Base-by-base conservation (phyloP, 2,888 invertebrate genomes). In the Thera britannica region DNA sequence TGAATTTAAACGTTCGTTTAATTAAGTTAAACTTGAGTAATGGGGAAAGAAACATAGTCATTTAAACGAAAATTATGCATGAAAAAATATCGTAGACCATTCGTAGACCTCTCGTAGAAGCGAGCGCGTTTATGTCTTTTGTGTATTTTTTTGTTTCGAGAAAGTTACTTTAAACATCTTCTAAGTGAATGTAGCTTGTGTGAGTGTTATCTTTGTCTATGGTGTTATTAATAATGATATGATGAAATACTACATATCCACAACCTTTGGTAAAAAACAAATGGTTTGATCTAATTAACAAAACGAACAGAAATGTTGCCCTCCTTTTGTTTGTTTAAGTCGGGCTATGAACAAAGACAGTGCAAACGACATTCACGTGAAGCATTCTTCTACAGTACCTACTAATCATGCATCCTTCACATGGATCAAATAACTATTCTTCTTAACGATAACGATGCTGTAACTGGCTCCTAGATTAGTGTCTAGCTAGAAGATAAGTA, bases 271-370 rank as follows among this genome's bases (percentile, higher is more conserved):
- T 64, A 38, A 48, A 59, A 64, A 54, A 59, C 38, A 59, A 38
- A 57, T 54, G 44, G 12, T 54, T 35, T 4, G 44, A 41, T 38
- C 11, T 38, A 64, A 38, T 44, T 46, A 60, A 67, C 61, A 67
- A 67, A 48, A 35, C 61, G 60, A 59, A 70, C 58, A 6, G 59
- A 65, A 69, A 44, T 34, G n/a, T n/a, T n/a, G 41, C 35, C 46
- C 55, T 55, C 12, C 44, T 61, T 59, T 36, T 46, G 54, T 62
- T 36, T 57, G 23, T 23, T 12, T 56, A 34, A 55, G 61, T 62
- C 46, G 62, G 60, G 61, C 34, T 74, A 70, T 69, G 77, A 81
- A 85, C 85, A 87, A 88, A 89, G 88, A 89, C 88, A 90, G 89
- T 90, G 90, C 88, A 85, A 84, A 87, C 65, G 75, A 81, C 80